These are phyloP conservation scores for Abscondita cerata DNA, from an alignment of 2,888 invertebrate species.

Conservation along the genomic window DNA sequence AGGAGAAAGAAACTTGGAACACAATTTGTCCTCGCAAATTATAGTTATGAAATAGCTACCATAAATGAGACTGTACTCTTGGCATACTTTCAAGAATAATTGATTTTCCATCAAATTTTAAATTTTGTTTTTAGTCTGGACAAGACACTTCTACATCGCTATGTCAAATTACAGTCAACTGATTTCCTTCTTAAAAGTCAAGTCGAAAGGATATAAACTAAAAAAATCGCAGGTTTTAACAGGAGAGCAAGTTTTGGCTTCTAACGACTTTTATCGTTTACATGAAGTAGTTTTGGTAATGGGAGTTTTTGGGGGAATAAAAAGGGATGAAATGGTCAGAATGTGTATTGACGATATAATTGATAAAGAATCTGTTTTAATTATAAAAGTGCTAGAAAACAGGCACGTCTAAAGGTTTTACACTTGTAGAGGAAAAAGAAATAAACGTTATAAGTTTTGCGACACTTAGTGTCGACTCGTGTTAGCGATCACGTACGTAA, in stretches of 20 bases:
- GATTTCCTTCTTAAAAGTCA: conserved; percentile 35
- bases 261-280: conserved; percentile 33
- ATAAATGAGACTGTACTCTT: conserved; percentile 28
- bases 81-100: conserved; percentile 30
- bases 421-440: conserved; percentile 35
- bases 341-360: conserved; percentile 30
- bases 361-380: conserved; percentile 31
- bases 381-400: conserved; percentile 32
- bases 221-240: conserved; percentile 37
- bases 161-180: conserved; percentile 25
- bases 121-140: conserved; percentile 12
- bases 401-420: conserved; percentile 29
- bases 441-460: no score
- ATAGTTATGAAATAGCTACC: no score
- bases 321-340: conserved; percentile 20
- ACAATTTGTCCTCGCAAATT: no score
- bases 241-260: conserved; percentile 33
- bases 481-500: no score
- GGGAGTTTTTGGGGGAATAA: conserved; percentile 32
- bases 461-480: no score
- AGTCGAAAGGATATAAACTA: conserved; percentile 33
- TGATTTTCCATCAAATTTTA: conserved; percentile 1
- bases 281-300: conserved; percentile 28
- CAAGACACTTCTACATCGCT: conserved; percentile 17
- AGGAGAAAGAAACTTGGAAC: neutral